These are phyloP conservation scores for Hypothenemus hampei DNA, from an alignment of 1,140 invertebrate genomes.

Conservation along the genomic window DNA sequence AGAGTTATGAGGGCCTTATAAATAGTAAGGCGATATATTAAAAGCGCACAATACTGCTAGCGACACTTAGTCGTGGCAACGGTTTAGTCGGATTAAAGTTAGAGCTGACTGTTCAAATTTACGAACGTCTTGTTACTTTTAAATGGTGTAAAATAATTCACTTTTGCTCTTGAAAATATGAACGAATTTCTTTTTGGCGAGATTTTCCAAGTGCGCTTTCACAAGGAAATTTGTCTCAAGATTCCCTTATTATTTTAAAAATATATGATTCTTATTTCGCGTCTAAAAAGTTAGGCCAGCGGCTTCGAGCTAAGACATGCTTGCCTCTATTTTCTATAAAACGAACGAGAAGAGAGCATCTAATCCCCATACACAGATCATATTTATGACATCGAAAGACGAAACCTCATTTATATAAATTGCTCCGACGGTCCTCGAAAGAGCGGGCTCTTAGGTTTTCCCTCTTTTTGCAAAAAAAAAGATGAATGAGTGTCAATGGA, in stretches of 20 bases:
- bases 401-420: slow-evolving; percentile 29
- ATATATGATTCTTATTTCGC: too few species aligned
- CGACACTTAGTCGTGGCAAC: slow-evolving; percentile 31
- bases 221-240: too few species aligned
- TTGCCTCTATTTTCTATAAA: slow-evolving; percentile 24
- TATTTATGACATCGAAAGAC: slow-evolving; percentile 25
- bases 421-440: slow-evolving; percentile 15
- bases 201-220: too few species aligned
- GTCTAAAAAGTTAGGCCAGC: too few species aligned
- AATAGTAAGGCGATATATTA: slow-evolving; percentile 38
- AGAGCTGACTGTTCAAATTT: slow-evolving; percentile 16
- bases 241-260: too few species aligned
- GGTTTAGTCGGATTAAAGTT: slow-evolving; percentile 31
- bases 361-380: slow-evolving; percentile 21
- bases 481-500: slow-evolving; percentile 52
- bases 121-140: slow-evolving; percentile 23
- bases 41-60: slow-evolving; percentile 33
- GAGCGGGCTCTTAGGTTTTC: slow-evolving; percentile 15
- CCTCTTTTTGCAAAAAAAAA: slow-evolving; percentile 26
- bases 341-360: slow-evolving; percentile 16
- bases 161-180: slow-evolving; percentile 1
- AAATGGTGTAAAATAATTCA: slow-evolving; percentile 13
- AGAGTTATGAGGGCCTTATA: slow-evolving; percentile 37
- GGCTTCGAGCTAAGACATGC: neutral
- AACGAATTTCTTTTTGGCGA: too few species aligned